Evolutionary conservation across 2,888 invertebrate genomes (phyloP).

Genomic region (Theristus sp.): DNA sequence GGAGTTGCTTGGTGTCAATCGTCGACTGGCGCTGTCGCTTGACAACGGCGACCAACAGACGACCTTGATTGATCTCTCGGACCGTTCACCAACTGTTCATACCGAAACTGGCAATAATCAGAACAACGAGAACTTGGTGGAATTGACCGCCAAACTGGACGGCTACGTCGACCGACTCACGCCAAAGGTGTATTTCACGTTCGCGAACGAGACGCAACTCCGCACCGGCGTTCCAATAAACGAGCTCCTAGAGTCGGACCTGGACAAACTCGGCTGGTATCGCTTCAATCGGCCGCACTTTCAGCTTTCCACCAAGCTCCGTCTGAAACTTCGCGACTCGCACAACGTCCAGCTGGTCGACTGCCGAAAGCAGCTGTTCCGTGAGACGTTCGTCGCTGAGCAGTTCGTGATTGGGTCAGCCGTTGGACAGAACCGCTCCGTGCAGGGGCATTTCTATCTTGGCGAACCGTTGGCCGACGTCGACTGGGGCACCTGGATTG

Average conservation of each 20-base stretch:
- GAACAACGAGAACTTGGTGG: neutral
- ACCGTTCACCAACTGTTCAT: no score
- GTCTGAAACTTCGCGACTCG: neutral
- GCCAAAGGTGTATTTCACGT: neutral
- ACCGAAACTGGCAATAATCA: no score
- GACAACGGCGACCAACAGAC: no score
- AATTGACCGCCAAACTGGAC: neutral
- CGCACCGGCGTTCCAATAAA: neutral
- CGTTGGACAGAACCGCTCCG: neutral
- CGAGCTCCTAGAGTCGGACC: neutral
- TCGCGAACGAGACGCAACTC: neutral
- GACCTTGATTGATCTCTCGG: no score
- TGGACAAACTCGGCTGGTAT: neutral
- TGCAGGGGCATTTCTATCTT: neutral
- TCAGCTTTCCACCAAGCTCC: no score
- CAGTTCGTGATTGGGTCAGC: neutral
- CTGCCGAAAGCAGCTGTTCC: neutral
- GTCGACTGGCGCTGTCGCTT: no score
- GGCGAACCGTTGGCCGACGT: neutral
- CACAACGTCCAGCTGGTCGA: neutral
- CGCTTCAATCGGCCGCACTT: neutral
- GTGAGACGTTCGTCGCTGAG: neutral
- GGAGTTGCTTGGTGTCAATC: no score
- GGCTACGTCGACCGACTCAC: neutral
- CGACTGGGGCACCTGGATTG: no score